Conservation (phyloP, 1,140 invertebrate genomes). For the Megalonaias nervosa region DNA sequence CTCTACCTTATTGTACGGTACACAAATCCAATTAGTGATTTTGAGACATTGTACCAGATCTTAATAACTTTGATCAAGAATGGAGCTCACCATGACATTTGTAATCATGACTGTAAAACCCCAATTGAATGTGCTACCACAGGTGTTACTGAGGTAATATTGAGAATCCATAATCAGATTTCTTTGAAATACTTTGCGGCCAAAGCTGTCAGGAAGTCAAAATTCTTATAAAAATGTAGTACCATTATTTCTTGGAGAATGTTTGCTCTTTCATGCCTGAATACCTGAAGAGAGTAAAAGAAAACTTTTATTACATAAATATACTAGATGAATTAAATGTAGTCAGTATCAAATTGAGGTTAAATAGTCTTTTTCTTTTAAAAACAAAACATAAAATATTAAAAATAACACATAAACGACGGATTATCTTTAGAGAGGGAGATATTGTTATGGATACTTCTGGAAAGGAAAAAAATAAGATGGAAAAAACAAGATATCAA, state of each 20-base stretch:
- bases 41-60: conserved; percentile 81
- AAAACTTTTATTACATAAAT: too few species aligned
- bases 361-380: too few species aligned
- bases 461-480: too few species aligned
- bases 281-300: too few species aligned
- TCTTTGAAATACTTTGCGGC: conserved; percentile 87
- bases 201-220: conserved; percentile 79
- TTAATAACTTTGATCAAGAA: conserved; percentile 78
- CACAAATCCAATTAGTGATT: conserved; percentile 79
- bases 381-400: too few species aligned
- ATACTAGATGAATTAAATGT: too few species aligned
- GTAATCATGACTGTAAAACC: conserved; percentile 80
- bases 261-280: conserved; percentile 87
- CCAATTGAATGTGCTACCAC: conserved; percentile 80
- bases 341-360: too few species aligned
- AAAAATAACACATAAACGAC: too few species aligned
- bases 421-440: too few species aligned
- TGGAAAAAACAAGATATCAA: too few species aligned
- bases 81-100: conserved; percentile 82
- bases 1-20: conserved; percentile 87
- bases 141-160: conserved; percentile 80
- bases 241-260: conserved; percentile 81
- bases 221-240: conserved; percentile 81
- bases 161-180: conserved; percentile 79
- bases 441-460: too few species aligned